phyloP scores from a whole-genome alignment of 2,888 invertebrate species.

The Hydrotaea cyrtoneurina region DNA sequence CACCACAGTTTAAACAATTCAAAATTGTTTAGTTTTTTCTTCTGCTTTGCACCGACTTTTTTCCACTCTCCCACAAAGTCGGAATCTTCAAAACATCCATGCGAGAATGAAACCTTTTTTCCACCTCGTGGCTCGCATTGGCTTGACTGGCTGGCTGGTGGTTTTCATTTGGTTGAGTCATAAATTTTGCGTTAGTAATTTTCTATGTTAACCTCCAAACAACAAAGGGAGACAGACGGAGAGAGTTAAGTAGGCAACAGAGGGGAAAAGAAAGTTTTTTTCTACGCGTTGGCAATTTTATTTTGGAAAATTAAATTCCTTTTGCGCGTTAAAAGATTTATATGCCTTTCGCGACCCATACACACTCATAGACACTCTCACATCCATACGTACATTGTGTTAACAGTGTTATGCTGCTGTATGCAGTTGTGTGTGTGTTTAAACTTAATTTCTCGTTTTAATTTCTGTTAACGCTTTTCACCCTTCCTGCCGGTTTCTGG shows the following conservation, averaged over 20 bases:
- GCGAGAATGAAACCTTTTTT: neutral
- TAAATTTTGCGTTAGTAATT: constrained; percentile 67
- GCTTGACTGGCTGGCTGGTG: constrained; percentile 35
- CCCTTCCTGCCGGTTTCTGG: neutral
- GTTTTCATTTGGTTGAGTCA: constrained; percentile 66
- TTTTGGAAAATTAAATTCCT: constrained; percentile 65
- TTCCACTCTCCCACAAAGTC: neutral
- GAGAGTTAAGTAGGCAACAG: neutral
- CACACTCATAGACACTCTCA: neutral
- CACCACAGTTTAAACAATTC: constrained; percentile 55
- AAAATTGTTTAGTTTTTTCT: constrained; percentile 46
- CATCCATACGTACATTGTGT: constrained; percentile 17
- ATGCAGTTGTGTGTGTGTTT: constrained; percentile 7
- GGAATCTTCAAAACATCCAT: constrained; percentile 5
- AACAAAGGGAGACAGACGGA: neutral
- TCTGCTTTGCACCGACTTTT: neutral
- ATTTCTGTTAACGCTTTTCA: constrained; percentile 17
- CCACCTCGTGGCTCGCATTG: neutral
- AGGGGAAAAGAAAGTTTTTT: constrained; percentile 32
- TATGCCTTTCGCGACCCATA: constrained; percentile 48
- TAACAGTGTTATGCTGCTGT: constrained; percentile 8
- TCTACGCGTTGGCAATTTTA: constrained; percentile 54
- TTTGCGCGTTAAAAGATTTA: constrained; percentile 64
- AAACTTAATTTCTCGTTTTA: constrained; percentile 39
- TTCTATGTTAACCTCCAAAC: constrained; percentile 63